Base-by-base conservation (phyloP, 2,797 vertebrate genomes). In the Typhlichthys subterraneus region DNA sequence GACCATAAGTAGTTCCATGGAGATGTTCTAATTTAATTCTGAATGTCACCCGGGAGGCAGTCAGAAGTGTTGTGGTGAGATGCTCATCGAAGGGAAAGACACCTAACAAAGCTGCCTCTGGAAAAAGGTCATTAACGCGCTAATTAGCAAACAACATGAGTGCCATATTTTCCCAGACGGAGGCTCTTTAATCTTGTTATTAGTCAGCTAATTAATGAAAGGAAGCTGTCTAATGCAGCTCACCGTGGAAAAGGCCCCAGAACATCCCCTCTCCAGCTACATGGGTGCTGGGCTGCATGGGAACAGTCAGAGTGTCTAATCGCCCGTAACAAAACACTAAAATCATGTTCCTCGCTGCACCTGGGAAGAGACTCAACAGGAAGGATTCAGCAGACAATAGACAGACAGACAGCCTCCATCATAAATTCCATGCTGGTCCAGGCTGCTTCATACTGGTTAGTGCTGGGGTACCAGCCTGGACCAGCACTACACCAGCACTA, bases 121-220 rank as follows among this genome's bases (percentile, higher is more conserved):
- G 59, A 65, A 62, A 56, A 73, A 64, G 52, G 58, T 70, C 63
- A 79, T 86, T 81, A 82, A 71, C 73, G 62, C 46, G 17, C 47
- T 78, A 73, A 84, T 87, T 87, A 83, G 71, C 33, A 64, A 73
- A 71, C 77, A 76, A 76, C 80, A 78, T 76, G 75, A 76, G 61
- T 46, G 59, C 63, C 3, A 45, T 67, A 76, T 73, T 86, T 69
- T 59, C 54, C 53, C 61, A 66, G 76, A 76, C 67, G 60, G 67
- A 70, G 60, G 68, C 67, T 62, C 73, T 79, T 65, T 83, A 79
- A 73, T 83, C 70, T 75, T 68, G 73, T 78, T 76, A 81, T 83
- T 79, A 77, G 61, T 73, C 70, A 69, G 65, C 70, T 73, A 80
- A 76, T 80, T 76, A 84, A 85, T 77, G 70, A 70, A 72, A 19